Percentiles rank a stretch among this genome's conserved stretches.
phyloP scores from a whole-genome alignment of 1,140 invertebrate species.

The Zophobas morio region DNA sequence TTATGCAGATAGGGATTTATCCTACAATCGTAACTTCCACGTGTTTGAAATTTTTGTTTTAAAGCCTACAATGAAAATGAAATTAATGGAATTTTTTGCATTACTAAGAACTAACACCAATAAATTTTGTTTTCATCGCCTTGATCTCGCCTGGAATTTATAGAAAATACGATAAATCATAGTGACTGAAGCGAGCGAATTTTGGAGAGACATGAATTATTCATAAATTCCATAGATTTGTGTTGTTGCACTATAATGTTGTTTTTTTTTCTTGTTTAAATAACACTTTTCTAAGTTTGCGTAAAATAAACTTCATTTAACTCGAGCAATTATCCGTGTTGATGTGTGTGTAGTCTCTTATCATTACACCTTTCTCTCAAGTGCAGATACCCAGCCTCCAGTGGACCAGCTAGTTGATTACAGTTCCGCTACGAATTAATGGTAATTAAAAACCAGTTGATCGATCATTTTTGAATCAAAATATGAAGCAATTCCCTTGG shows the following conservation, averaged over 20 bases:
- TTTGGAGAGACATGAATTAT: constrained; percentile 24
- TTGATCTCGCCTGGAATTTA: not conserved
- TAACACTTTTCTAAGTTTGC: constrained; percentile 8
- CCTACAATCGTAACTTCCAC: not conserved
- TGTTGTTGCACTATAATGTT: not conserved
- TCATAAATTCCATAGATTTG: constrained; percentile 17
- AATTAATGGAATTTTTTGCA: no score
- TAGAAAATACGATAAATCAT: constrained; percentile 12
- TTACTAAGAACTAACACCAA: no score
- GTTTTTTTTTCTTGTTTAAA: no score
- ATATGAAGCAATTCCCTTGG: constrained; percentile 24
- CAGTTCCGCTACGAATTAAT: not conserved
- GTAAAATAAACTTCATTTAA: constrained; percentile 6
- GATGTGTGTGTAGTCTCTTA: constrained; percentile 11
- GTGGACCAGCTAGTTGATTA: constrained; percentile 6
- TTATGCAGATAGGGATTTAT: constrained; percentile 1
- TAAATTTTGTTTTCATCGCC: not conserved
- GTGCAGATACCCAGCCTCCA: constrained; percentile 10
- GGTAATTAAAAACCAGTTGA: not conserved
- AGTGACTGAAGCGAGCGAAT: not conserved
- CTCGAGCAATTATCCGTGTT: constrained; percentile 15
- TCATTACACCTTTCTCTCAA: constrained; percentile 41
- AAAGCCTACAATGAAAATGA: no score
- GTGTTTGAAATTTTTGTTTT: not conserved
- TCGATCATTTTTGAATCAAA: constrained; percentile 18